Percentiles rank a stretch among this genome's conserved stretches.
Evolutionary conservation across 2,113 vertebrate genomes (phyloP).

Genomic region (Fukomys damarensis): DNA sequence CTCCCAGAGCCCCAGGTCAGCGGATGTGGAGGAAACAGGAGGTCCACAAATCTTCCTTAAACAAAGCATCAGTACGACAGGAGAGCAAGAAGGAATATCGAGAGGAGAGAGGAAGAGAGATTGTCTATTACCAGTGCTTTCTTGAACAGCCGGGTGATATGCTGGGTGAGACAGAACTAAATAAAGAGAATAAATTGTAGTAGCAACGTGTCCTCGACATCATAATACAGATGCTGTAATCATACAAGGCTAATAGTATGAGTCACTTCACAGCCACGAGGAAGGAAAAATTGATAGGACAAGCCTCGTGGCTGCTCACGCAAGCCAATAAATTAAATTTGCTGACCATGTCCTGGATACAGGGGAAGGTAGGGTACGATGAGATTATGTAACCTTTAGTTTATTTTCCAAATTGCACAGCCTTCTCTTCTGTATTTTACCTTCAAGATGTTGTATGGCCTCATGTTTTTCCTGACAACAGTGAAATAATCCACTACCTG

Average conservation of each 20-base stretch:
- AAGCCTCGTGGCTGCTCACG: conserved; percentile 63
- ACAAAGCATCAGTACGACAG: conserved; percentile 75
- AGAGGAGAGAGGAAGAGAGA: conserved; percentile 49
- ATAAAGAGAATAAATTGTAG: conserved; percentile 81
- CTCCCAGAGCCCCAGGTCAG: conserved; percentile 46
- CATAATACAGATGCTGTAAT: conserved; percentile 81
- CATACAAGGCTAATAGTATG: conserved; percentile 80
- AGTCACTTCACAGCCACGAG: conserved; percentile 74
- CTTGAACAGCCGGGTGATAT: conserved; percentile 62
- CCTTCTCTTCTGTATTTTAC: not conserved
- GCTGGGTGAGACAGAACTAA: conserved; percentile 74
- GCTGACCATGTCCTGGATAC: conserved; percentile 60
- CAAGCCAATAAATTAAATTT: conserved; percentile 71
- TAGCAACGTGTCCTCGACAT: conserved; percentile 73
- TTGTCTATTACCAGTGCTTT: conserved; percentile 58
- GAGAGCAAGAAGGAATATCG: conserved; percentile 68
- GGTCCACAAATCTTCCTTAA: conserved; percentile 72
- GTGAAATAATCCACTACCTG: not conserved
- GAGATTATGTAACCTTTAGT: conserved; percentile 65
- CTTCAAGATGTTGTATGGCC: not conserved
- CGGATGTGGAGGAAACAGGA: conserved; percentile 52
- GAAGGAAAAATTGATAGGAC: conserved; percentile 72
- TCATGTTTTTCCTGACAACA: not conserved
- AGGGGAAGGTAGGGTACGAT: not conserved
- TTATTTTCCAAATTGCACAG: conserved; percentile 41